Evolutionary conservation across 2,888 invertebrate species (phyloP), one percentile per base, ranked within the genome.

Genomic region (Syrista parreyssii): DNA sequence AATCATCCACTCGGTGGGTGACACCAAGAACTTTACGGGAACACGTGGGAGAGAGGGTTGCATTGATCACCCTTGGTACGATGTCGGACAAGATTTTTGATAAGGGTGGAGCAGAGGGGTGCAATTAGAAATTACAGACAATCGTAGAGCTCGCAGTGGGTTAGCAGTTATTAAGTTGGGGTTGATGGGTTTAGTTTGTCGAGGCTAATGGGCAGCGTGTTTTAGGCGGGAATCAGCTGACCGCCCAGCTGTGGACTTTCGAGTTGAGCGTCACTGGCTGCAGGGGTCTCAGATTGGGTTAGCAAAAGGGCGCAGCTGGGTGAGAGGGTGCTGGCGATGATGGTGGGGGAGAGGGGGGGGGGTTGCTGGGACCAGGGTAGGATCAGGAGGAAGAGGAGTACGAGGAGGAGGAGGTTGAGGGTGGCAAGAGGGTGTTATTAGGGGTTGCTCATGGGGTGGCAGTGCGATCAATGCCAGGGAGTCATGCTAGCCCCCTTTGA

Each of bases 401-500:
- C 55, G 79, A 74, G 81, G 84, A 82, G 85, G 83, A 84, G 84
- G 85, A 86, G 82, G 79, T 81, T 79, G 83, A 83, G 84, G 83
- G 84, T 82, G 82, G 82, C 79, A 83, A 83, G 86, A 84, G 86
- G 85, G 87, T 87, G 89, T 90, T 91, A 90, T 91, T 91, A 91
- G 89, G 90, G 91, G 89, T 88, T 89, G 89, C 89, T 89, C 90
- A 89, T 90, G 87, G 90, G 91, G 91, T 89, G 90, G 89, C 86
- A 86, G 85, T 84, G 86, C 91, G 90, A 91, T 91, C 91, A 89
- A 91, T 91, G 90, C 90, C 87, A 87, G 88, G 84, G 90, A 90
- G 90, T 89, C 89, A 88, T 90, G 88, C 89, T 87, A 87, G 84
- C 86, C 86, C 86, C 85, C 87, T 72, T 82, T 76, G 82, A 80